A percentile compares a stretch with the other conserved stretches of the same genome.
Evolutionary conservation across 2,888 invertebrate species (phyloP).

Genomic region (Meandrusa payeni): DNA sequence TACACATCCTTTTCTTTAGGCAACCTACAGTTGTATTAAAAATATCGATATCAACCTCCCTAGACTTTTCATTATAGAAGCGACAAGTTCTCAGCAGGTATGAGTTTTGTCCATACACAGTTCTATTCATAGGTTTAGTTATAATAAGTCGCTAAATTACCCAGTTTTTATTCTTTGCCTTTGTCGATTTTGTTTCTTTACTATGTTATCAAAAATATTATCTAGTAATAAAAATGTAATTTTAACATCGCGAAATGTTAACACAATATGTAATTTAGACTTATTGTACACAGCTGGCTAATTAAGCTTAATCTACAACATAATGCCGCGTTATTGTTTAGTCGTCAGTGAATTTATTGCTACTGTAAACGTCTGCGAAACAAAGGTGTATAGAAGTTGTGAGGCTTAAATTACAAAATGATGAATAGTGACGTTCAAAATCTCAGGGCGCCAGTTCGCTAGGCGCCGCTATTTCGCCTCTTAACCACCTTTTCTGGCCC

Average conservation of each 20-base stretch:
- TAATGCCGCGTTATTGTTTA: constrained; percentile 23
- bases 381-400: constrained; percentile 26
- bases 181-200: too few species aligned
- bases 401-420: constrained; percentile 34
- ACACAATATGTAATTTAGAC: constrained; percentile 15
- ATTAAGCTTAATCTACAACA: constrained; percentile 18
- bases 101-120: too few species aligned
- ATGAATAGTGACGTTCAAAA: constrained; percentile 43
- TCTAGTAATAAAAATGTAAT: constrained; percentile 8
- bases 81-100: too few species aligned
- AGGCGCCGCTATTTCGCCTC: constrained; percentile 25
- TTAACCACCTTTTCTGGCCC: constrained; percentile 45
- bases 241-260: not conserved
- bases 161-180: too few species aligned
- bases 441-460: constrained; percentile 32
- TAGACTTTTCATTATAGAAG: too few species aligned
- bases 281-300: constrained; percentile 14
- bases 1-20: too few species aligned
- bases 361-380: constrained; percentile 20
- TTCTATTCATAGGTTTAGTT: too few species aligned
- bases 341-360: constrained; percentile 22
- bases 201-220: too few species aligned
- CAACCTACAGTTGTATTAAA: too few species aligned
- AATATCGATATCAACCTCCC: too few species aligned
- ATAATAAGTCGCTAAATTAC: too few species aligned